Conservation (phyloP, 2,797 vertebrate species). For the Gallinago stenura region DNA sequence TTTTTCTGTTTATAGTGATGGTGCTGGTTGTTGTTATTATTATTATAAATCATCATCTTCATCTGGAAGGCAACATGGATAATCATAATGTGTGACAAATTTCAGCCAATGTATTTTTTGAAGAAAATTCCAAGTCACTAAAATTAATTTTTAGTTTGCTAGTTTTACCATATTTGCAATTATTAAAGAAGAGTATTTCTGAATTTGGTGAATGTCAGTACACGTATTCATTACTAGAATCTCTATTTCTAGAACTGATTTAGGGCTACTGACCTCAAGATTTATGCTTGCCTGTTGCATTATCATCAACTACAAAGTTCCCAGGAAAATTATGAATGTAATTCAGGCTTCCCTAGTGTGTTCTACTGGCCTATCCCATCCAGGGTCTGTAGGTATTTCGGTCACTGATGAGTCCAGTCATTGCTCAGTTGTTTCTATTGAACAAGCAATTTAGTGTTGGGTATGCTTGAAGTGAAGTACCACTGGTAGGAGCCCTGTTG, state of each 20-base stretch:
- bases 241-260: not conserved
- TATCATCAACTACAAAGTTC: not conserved
- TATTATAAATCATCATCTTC: not conserved
- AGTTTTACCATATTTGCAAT: not conserved
- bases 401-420: not conserved
- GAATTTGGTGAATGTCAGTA: not conserved
- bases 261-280: not conserved
- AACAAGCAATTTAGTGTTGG: not conserved
- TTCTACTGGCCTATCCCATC: not conserved
- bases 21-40: not conserved
- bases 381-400: not conserved
- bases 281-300: not conserved
- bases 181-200: not conserved
- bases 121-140: not conserved
- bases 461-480: fast-evolving
- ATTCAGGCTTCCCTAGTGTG: not conserved
- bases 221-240: not conserved
- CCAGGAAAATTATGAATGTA: not conserved
- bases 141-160: not conserved
- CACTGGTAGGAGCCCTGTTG: not conserved
- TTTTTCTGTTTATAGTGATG: not conserved
- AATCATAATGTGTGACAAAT: not conserved
- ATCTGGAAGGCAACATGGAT: not conserved
- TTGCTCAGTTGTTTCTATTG: not conserved
- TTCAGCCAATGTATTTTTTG: not conserved